phyloP scores from a whole-genome alignment of 2,113 vertebrate genomes.

The Chinchilla lanigera region DNA sequence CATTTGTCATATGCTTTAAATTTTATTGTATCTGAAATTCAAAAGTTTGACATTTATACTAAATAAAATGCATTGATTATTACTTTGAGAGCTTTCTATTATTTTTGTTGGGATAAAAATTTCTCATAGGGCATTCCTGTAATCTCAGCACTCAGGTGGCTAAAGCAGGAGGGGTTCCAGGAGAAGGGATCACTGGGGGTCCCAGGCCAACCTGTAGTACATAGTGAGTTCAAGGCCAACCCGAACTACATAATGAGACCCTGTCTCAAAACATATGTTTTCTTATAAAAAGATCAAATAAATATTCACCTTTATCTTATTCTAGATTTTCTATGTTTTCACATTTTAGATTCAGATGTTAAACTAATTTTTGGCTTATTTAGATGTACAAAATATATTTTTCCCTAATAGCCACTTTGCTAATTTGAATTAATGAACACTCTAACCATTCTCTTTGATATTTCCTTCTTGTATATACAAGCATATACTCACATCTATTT shows the following conservation, averaged over 20 bases:
- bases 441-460: not conserved
- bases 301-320: slow-evolving; percentile 10
- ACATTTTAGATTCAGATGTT: not conserved
- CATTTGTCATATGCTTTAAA: not conserved
- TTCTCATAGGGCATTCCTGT: not conserved
- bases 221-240: not conserved
- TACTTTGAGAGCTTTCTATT: not conserved
- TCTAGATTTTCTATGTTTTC: not conserved
- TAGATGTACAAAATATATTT: not conserved
- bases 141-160: not conserved
- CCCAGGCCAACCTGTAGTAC: not conserved
- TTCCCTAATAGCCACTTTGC: not conserved
- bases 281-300: not conserved
- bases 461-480: not conserved
- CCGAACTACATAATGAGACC: not conserved
- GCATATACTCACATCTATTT: not conserved
- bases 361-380: slow-evolving; percentile 46
- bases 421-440: not conserved
- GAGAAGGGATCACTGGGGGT: no score
- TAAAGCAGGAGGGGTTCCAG: not conserved
- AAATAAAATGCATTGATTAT: not conserved
- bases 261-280: not conserved
- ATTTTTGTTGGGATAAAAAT: not conserved
- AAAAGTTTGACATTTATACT: not conserved
- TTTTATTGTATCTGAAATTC: not conserved